Evolutionary conservation across 1,140 invertebrate genomes (phyloP), one percentile per base, ranked within the genome.

Genomic region (Orius insidiosus): DNA sequence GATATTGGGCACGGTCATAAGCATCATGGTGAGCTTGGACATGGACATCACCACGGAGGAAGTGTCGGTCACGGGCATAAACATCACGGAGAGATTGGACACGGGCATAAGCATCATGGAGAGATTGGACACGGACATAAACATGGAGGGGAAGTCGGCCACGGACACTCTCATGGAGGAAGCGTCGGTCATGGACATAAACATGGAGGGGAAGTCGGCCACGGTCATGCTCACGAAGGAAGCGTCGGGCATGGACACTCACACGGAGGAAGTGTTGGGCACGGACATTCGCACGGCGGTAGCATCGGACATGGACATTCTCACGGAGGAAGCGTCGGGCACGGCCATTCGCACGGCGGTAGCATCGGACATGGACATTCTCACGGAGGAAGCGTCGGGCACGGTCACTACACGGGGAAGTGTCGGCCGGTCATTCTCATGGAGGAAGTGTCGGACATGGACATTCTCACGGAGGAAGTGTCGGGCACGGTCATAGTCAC

Each of bases 391-490:
- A 43, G 39, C 18, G 39, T 48, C 14, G 47, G 47, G 43, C 47
- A 48, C 35, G 47, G 47, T 3, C 47, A 48, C 16, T 33, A 6
- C 47, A 48, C 24, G 47, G 47, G 47, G 47, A 42, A 43, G 39
- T 16, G 14, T 48, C n/a, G 47, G 47, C 33, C 35, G 47, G 47
- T 3, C 47, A 48, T 16, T 42, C 47, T 11, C 47, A 48, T 43
- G 47, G 47, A 16, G 47, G 47, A 8, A 35, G 31, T 11, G 39
- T 48, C 8, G 47, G 47, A 36, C 47, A 48, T 43, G 47, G 46
- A 32, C 46, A 47, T 18, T 48, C 47, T 36, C 47, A 48, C 35
- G 47, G 40, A 7, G 47, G 47, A 16, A 43, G 39, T 24, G 39
- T 48, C 6, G 47, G 47, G 34, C 47, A 48, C 35, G 47, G 47